Percentiles rank a stretch among this genome's conserved stretches.
Conservation (phyloP, 23 tunicate species). For the Botrylloides violaceus region DNA sequence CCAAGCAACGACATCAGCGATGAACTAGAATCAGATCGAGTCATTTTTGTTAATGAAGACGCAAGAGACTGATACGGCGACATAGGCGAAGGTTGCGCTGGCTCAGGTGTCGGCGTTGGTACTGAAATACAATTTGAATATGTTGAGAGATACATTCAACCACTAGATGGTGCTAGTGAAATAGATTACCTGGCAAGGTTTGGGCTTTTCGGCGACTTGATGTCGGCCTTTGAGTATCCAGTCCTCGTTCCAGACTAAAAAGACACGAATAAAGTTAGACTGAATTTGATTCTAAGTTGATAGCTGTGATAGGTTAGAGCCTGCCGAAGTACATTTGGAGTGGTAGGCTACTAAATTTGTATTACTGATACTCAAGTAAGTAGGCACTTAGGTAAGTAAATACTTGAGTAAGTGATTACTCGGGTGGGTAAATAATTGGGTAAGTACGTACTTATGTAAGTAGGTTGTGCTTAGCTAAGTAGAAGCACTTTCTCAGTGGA, state of each 20-base stretch:
- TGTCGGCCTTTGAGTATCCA: slow-evolving; percentile 35
- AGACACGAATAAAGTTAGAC: not conserved
- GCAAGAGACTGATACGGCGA: slow-evolving; percentile 4
- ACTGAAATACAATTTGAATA: not conserved
- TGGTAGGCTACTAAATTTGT: no score
- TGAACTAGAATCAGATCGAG: slow-evolving; percentile 19
- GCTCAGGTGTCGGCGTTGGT: slow-evolving; percentile 26
- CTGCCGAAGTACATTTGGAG: no score
- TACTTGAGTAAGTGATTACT: no score
- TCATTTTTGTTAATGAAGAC: slow-evolving; percentile 15
- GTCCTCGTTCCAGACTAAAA: slow-evolving; percentile 60
- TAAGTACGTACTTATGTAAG: no score
- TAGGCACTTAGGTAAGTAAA: no score
- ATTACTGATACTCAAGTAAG: no score
- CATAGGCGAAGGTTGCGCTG: not conserved
- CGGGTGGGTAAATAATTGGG: no score
- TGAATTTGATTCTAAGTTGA: not conserved
- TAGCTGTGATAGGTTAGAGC: no score
- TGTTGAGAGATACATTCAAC: not conserved
- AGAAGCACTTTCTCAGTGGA: no score
- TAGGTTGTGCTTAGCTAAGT: no score
- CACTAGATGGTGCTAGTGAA: not conserved
- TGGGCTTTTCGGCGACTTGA: slow-evolving; percentile 74
- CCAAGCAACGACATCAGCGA: slow-evolving; percentile 28
- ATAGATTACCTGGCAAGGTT: slow-evolving; percentile 86